Evolutionary conservation across 2,797 vertebrate genomes (phyloP), one percentile per base, ranked within the genome.

Genomic region (Tenualosa ilisha): DNA sequence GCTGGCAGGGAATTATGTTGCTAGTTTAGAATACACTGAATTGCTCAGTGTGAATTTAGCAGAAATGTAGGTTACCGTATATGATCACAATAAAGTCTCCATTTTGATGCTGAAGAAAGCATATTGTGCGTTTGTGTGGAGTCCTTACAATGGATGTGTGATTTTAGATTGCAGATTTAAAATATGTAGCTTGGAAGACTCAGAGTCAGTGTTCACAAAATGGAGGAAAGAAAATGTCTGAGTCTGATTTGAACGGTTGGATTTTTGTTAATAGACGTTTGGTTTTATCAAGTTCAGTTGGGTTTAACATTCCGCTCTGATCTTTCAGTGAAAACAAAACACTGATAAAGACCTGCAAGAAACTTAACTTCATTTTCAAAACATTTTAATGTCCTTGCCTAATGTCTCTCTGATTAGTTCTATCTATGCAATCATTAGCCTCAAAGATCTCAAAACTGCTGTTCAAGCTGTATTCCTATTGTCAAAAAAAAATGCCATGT

Each of bases 1-100:
- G 90, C 88, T 87, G 88, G 88, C 86, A 86, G 49, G 81, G 56
- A 86, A 37, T 87, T 81, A 84, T 89, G 65, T 37, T 75, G 68
- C 31, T 75, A 75, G 68, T 75, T 75, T 37, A 75, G 68, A 43
- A 75, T 75, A 11, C 24, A 26, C 68, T 26, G 68, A 75, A 75
- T 75, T 75, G 31, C 68, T 17, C 13, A 5, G 68, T 59, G 56
- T 75, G 68, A 75, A 37, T 75, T 43, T 75, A 40, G 68, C 6
- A 20, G 68, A 43, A 75, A 75, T 75, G 31, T 75, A 75, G 68
- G 68, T 75, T 75, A 75, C 68, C 6, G 68, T 75, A 72, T 72
- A 43, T 75, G 37, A 0, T 4, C 37, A 40, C 13, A 75, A 75
- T 20, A 40, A 75, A 15, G 68, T 75, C 68, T 75, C 68, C 68